Conservation (phyloP, 2,113 vertebrate genomes). For the Stegostoma tigrinum region DNA sequence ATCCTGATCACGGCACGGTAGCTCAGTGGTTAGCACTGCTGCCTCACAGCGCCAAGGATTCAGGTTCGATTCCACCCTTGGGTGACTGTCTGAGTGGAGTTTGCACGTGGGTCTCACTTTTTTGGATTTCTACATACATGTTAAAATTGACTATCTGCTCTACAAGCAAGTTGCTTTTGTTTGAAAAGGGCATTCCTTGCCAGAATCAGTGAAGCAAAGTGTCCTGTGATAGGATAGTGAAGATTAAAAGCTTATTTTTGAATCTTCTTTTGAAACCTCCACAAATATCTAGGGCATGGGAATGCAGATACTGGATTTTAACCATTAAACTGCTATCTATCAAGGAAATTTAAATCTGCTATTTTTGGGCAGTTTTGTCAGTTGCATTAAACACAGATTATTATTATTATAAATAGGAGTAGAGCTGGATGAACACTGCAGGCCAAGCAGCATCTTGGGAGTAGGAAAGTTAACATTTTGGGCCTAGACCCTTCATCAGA, state of each 20-base stretch:
- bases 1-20: too few species aligned
- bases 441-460: too few species aligned
- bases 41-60: too few species aligned
- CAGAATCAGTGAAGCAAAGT: background rate
- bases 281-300: background rate
- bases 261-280: background rate
- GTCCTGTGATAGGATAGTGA: background rate
- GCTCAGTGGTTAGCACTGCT: too few species aligned
- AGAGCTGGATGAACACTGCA: too few species aligned
- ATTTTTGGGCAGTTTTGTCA: background rate
- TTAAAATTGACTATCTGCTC: background rate
- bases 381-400: background rate
- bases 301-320: background rate
- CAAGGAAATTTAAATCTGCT: background rate
- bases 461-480: too few species aligned
- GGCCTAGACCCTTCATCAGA: too few species aligned
- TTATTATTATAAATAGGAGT: too few species aligned
- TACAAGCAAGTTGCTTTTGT: background rate
- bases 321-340: background rate
- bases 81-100: too few species aligned
- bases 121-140: too few species aligned
- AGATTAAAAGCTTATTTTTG: background rate
- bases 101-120: too few species aligned
- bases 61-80: too few species aligned
- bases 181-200: background rate